Evolutionary conservation across 2,113 vertebrate genomes (phyloP).

Genomic region (Mugil cephalus): DNA sequence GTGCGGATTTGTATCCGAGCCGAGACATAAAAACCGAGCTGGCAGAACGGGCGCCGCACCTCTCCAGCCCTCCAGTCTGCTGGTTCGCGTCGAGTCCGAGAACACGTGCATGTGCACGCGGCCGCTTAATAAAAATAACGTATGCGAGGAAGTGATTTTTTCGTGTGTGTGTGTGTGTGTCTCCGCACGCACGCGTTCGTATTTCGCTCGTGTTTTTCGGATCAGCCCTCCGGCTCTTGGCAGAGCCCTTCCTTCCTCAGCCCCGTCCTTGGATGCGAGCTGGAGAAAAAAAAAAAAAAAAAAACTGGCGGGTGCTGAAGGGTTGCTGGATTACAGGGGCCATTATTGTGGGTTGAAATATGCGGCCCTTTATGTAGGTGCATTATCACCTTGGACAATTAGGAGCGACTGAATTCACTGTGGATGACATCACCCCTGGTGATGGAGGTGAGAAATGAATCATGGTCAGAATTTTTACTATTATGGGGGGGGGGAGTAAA

Average conservation of each 20-base stretch:
- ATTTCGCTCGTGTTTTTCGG: constrained; percentile 45
- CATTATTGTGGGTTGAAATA: constrained; percentile 61
- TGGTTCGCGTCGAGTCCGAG: constrained; percentile 26
- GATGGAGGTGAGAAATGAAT: constrained; percentile 21
- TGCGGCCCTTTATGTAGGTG: constrained; percentile 55
- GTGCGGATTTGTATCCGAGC: constrained; percentile 77
- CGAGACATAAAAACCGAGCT: constrained; percentile 79
- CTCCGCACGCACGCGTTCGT: constrained; percentile 23
- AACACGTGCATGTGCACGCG: constrained; percentile 27
- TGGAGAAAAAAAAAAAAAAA: no score
- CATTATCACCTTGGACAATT: constrained; percentile 74
- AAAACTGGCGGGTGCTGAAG: constrained; percentile 66
- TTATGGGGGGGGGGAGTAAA: constrained; percentile 5
- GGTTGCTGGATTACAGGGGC: constrained; percentile 54
- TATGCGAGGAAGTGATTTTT: constrained; percentile 32
- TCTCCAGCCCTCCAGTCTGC: constrained; percentile 62
- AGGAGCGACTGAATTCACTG: constrained; percentile 56
- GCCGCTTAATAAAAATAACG: constrained; percentile 46
- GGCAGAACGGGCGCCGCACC: constrained; percentile 65
- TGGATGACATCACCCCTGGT: constrained; percentile 61
- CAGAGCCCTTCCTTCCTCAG: constrained; percentile 1
- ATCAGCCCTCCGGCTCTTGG: constrained; percentile 50
- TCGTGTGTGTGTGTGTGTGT: no score
- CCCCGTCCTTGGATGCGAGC: constrained; percentile 59
- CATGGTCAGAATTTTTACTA: constrained; percentile 14